Evolutionary conservation across 2,888 invertebrate species (phyloP), one percentile per base, ranked within the genome.

Genomic region (Cactoblastis cactorum): DNA sequence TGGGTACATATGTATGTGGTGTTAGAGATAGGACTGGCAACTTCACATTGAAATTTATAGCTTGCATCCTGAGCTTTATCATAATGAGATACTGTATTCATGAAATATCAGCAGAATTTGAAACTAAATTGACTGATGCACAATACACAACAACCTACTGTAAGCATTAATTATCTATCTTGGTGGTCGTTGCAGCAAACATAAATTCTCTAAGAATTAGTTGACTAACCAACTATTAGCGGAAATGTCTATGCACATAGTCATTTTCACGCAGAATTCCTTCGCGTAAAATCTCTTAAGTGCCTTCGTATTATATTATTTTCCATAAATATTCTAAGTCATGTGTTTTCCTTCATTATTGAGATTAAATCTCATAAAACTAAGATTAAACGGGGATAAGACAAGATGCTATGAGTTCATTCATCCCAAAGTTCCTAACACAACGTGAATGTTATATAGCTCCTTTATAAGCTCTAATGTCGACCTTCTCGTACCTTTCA

Each of bases 191-290:
- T 9, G 9, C 28, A 28, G 28, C 9, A 28, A 28, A 28, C 28
- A 28, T 9, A 1, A 1, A 38, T 19, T 19, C 39, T 39, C 22
- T 22, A 14, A 17, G 43, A 43, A 43, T 43, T 17, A 15, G 14
- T 28, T 28, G 28, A 28, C 43, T 43, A 43, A 28, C 28, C 43
- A 5, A 17, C 17, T 24, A 43, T 28, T 28, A 32, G 11, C 43
- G 43, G 43, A 43, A 43, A 43, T 43, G 43, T 28, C 43, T 43
- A 14, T 9, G 37, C 14, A 37, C 37, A 17, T 37, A 37, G 37
- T 37, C 15, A 37, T 37, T 37, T 37, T 15, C 17, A 17, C 17
- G 37, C 37, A 37, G 6, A 9, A 15, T 37, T 15, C 22, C 43
- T 43, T 24, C 15, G 43, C 28, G 43, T 15, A 28, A 43, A 43